Base-by-base conservation (phyloP, 2,888 invertebrate genomes). In the Drosophila monieri region DNA sequence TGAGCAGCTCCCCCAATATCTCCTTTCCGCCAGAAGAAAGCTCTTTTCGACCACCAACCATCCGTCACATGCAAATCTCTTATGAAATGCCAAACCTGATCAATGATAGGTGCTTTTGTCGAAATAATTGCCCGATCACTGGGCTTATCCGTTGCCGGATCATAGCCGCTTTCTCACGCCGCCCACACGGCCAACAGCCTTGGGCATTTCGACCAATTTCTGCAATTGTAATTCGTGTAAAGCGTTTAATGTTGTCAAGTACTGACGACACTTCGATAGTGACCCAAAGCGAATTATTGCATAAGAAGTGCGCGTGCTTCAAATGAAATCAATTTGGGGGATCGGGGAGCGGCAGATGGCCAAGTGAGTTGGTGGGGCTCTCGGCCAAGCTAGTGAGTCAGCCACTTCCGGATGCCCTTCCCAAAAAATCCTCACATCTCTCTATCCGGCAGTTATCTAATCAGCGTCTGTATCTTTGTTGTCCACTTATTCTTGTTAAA, bases 401-500 rank as follows among this genome's bases (percentile, higher is more conserved):
- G 39, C n/a, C 21, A 70, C 48, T 68, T 68, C 68, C 67, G 69
- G 67, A 51, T 48, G 9, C 43, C n/a, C 15, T 3, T 6, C 30
- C 23, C n/a, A n/a, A n/a, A n/a, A 30, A 21, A 46, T 41, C n/a
- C 15, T 37, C 8, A 18, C 27, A 10, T 44, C 3, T 8, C 27
- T 27, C 27, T 9, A 3, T 27, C 27, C 8, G 27, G 8, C 9
- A 27, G 9, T 59, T 46, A 55, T 54, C 47, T 49, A 48, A 60
- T 48, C 57, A 35, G 43, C n/a, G 30, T 41, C 54, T 48, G 35
- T 56, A 46, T 57, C 69, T 61, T 73, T 67, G 77, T 68, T 74
- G 49, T n/a, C 52, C 57, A 77, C 70, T 59, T 73, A 71, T 80
- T 85, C 86, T 85, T 80, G 80, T 84, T 85, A 80, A 80, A 79